Evolutionary conservation across 1,140 invertebrate species (phyloP).

Genomic region (Vanessa atalanta): DNA sequence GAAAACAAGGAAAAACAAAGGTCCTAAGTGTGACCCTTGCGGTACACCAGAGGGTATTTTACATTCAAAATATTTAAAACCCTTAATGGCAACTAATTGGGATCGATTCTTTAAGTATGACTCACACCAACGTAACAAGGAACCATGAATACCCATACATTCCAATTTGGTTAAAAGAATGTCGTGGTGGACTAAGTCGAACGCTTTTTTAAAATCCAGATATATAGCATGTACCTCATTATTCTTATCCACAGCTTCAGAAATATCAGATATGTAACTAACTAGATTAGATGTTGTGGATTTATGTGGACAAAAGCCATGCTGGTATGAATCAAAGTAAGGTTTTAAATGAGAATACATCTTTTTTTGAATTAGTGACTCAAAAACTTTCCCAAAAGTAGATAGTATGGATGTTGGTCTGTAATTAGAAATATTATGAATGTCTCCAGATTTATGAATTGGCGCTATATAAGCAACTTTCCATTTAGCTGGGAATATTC

Average conservation of each 20-base stretch:
- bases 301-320: conserved; percentile 30
- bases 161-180: conserved; percentile 18
- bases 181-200: no score
- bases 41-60: no score
- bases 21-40: neutral
- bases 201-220: conserved; percentile 12
- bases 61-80: neutral
- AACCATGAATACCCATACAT: conserved; percentile 26
- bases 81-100: conserved; percentile 26
- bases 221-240: conserved; percentile 26
- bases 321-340: conserved; percentile 16
- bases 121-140: neutral
- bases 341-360: no score
- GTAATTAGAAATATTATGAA: conserved; percentile 24
- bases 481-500: conserved; percentile 21
- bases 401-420: neutral
- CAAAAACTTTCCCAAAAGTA: no score
- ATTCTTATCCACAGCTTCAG: conserved; percentile 14
- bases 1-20: conserved; percentile 15
- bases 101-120: conserved; percentile 23
- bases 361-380: no score
- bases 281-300: conserved; percentile 29
- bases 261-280: conserved; percentile 9
- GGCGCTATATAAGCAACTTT: conserved; percentile 28
- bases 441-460: conserved; percentile 27